Base-by-base conservation (phyloP, 2,888 invertebrate genomes). In the Campoletis raptor region DNA sequence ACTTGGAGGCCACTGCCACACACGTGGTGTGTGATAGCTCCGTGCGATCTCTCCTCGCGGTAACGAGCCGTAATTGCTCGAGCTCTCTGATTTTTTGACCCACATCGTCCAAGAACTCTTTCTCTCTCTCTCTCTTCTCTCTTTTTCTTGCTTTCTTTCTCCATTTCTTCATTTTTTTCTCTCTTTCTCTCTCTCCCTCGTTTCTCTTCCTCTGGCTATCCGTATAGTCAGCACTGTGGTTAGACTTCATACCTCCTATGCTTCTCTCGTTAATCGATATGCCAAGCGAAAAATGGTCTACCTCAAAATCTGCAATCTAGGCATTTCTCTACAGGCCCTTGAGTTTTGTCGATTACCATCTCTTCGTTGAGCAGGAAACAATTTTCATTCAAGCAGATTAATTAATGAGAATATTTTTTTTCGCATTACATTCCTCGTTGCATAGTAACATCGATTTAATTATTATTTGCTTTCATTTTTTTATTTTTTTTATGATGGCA, bases 31-130 rank as follows among this genome's bases (percentile, higher is more conserved):
- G 52, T 42, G 79, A 91, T 91, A 70, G 86, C 86, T 88, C 83
- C 83, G 87, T 83, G 87, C 88, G 89, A 91, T 91, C 90, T 88
- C 82, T 88, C 87, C 87, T 76, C 77, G 66, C 77, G 73, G 89
- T 90, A 90, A 91, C 91, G 89, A 89, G 90, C 89, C 89, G 89
- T 91, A 91, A 91, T 91, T 91, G 90, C 90, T 87, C 81, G 86
- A 88, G 87, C 76, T 86, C 86, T 67, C 69, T 21, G 80, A 88
- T 90, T 91, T 92, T 91, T 92, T 87, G 86, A 88, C 90, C 88
- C 88, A 90, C 88, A 89, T 89, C 85, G 74, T 74, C 76, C 85
- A 52, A 72, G 76, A 80, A 80, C 66, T 42, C 79, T 81, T 30
- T 82, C 67, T 81, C 83, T 76, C 72, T 81, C 81, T 42, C 42